Conservation (phyloP, 2,113 vertebrate species). For the Uria aalge region DNA sequence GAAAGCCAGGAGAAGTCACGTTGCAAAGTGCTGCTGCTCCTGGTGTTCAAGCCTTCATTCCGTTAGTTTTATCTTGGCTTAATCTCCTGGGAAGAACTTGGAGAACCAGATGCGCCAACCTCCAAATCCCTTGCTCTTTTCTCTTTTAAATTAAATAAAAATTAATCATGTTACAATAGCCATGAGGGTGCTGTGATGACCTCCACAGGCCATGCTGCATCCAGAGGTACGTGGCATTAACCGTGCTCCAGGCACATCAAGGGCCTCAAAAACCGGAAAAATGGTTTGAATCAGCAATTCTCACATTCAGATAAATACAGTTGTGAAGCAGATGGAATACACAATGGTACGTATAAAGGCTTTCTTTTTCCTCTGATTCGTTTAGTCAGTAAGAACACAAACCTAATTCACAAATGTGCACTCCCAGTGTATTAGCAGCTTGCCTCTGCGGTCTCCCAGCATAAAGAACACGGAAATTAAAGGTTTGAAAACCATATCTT, state of each 20-base stretch:
- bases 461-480: not conserved
- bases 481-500: not conserved
- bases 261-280: not conserved
- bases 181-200: not conserved
- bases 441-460: not conserved
- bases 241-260: rapidly evolving
- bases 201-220: not conserved
- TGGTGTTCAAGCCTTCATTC: rapidly evolving
- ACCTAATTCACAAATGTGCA: not conserved
- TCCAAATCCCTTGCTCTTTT: not conserved
- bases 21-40: not conserved
- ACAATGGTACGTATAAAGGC: rapidly evolving
- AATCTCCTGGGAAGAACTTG: not conserved
- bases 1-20: not conserved
- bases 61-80: not conserved
- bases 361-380: not conserved
- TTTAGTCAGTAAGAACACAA: not conserved
- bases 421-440: not conserved
- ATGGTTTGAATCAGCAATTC: not conserved
- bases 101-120: not conserved
- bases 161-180: not conserved
- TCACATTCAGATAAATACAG: not conserved
- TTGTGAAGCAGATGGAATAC: not conserved
- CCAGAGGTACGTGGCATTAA: not conserved
- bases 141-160: not conserved